Base-by-base conservation (phyloP, 2,888 invertebrate species). In the Hydroisotoma schaefferi region DNA sequence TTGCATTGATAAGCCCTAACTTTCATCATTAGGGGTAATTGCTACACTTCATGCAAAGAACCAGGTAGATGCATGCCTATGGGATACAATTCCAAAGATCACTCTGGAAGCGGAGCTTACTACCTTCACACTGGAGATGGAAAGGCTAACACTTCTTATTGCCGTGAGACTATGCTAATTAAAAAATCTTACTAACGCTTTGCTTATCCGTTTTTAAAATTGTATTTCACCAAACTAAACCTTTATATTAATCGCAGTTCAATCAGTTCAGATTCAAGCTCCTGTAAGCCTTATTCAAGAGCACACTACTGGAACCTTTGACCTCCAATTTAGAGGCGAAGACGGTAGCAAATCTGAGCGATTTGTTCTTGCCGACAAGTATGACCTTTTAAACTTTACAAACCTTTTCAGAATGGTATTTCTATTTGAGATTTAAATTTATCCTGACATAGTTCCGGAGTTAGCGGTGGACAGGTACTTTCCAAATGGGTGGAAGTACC, bases 401-500 rank as follows among this genome's bases (percentile, higher is more conserved):
- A 47, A 23, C 4, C 3, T 10, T 40, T 40, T 40, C 5, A 40
- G 15, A 40, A 40, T 40, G 40, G 15, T 20, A 40, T 20, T 5
- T 20, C 6, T 15, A 33, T 33, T 33, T 33, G 15, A 33, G 15
- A 33, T 33, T 33, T 33, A 33, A 15, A 33, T 33, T 33, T 15
- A 18, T 43, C 18, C 6, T 43, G 20, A 15, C 18, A 15, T 37
- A 72, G 69, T 55, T 58, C 59, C 6, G 65, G 26, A 53, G 61
- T 72, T 15, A 40, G 49, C 0, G 46, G 56, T 15, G 66, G 63
- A 43, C 65, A 68, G 26, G 40, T 68, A 23, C 37, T 72, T 2
- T 55, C 47, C 18, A 15, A 25, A 28, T 67, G 68, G 65, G 60
- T 66, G 26, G 67, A 72, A 56, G 57, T 69, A n/a, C 70, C 72